phyloP scores from a whole-genome alignment of 1,140 invertebrate genomes.

The Lineus longissimus region DNA sequence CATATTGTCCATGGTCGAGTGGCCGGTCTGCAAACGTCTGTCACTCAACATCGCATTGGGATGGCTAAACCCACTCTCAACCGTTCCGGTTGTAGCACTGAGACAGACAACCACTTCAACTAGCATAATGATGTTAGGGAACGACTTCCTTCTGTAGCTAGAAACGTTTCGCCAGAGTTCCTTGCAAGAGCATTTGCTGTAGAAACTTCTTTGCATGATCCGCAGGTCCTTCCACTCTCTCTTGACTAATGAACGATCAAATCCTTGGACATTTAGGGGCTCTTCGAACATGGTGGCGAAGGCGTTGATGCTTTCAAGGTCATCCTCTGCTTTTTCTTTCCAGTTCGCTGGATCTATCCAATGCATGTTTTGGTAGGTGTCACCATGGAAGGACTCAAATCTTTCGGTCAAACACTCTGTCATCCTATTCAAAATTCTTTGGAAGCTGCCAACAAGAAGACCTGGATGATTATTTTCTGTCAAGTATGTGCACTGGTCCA shows the following conservation, averaged over 20 bases:
- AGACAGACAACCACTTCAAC: neutral
- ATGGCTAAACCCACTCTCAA: neutral
- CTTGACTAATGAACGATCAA: neutral
- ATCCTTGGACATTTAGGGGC: neutral
- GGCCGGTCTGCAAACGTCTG: neutral
- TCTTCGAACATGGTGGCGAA: neutral
- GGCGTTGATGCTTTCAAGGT: neutral
- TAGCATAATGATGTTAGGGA: neutral
- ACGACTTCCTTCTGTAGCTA: no score
- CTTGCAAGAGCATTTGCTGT: neutral
- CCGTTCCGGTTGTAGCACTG: neutral
- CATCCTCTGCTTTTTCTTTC: neutral
- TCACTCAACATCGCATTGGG: neutral
- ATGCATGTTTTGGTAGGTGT: neutral
- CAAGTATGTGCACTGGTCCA: no score
- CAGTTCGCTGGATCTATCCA: conserved; percentile 3
- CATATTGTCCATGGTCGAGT: neutral
- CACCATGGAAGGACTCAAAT: neutral
- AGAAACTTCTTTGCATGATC: neutral
- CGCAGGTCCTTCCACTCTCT: neutral
- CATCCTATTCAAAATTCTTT: neutral
- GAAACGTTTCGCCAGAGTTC: neutral
- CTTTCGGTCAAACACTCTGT: neutral
- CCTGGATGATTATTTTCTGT: no score
- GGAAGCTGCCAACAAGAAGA: no score